Evolutionary conservation across 2,797 vertebrate species (phyloP).

Genomic region (Buphagus erythrorhynchus): DNA sequence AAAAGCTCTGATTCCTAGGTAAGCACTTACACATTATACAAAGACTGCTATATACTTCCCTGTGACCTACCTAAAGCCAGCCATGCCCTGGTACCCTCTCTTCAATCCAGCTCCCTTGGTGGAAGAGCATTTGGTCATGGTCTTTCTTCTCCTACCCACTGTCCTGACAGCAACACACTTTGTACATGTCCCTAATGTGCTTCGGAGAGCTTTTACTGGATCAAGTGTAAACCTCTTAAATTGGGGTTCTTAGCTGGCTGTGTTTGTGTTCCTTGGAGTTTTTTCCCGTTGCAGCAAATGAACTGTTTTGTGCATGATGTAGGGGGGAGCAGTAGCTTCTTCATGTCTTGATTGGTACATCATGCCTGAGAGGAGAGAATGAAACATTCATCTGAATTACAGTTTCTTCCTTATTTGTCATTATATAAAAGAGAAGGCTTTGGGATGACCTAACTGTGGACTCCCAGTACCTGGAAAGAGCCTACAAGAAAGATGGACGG

Average conservation of each 20-base stretch:
- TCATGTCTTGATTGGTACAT: neutral
- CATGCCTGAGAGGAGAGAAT: neutral
- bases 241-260: neutral
- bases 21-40: neutral
- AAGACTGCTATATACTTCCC: neutral
- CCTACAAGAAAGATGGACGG: neutral
- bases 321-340: neutral
- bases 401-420: neutral
- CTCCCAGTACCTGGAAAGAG: neutral
- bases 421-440: neutral
- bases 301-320: neutral
- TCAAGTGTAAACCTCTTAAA: neutral
- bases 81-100: neutral
- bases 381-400: neutral
- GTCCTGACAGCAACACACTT: neutral
- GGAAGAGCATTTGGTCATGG: neutral
- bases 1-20: slow-evolving; percentile 97
- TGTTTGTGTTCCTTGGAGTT: neutral
- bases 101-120: neutral
- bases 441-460: neutral
- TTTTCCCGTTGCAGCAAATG: neutral
- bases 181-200: accelerated
- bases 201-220: neutral
- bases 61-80: neutral
- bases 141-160: neutral